phyloP scores from a whole-genome alignment of 2,797 vertebrate species.

The Coilia nasus region DNA sequence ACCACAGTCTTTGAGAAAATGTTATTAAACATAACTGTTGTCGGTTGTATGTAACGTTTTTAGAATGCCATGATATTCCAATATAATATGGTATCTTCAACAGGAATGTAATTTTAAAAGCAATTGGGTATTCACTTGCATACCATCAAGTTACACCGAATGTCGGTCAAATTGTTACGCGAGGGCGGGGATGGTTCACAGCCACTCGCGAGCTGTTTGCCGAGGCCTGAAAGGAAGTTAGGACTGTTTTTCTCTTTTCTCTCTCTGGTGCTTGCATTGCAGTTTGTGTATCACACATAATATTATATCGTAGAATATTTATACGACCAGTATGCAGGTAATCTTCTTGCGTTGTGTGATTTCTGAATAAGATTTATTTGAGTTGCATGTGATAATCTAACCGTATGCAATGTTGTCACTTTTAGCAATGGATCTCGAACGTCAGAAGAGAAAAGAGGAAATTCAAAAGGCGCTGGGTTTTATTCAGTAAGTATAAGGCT shows the following conservation, averaged over 20 bases:
- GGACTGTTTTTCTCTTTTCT: background rate
- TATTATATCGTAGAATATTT: background rate
- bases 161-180: constrained; percentile 36
- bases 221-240: constrained; percentile 41
- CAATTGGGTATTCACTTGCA: background rate
- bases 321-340: background rate
- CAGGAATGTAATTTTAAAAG: background rate
- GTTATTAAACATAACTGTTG: background rate
- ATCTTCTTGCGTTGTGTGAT: background rate
- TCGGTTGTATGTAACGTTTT: background rate
- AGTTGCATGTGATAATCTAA: background rate
- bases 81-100: background rate
- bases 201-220: constrained; percentile 29
- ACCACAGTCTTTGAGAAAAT: constrained; percentile 16
- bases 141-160: background rate
- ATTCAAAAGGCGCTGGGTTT: constrained; percentile 97
- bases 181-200: constrained; percentile 46
- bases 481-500: constrained; percentile 86
- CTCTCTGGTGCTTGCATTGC: background rate
- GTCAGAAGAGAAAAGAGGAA: constrained; percentile 92
- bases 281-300: background rate
- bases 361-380: background rate
- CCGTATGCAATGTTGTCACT: constrained; percentile 34
- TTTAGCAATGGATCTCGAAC: constrained; percentile 81
- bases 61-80: background rate